Evolutionary conservation across 2,797 vertebrate species (phyloP).

Genomic region (Helostoma temminkii): DNA sequence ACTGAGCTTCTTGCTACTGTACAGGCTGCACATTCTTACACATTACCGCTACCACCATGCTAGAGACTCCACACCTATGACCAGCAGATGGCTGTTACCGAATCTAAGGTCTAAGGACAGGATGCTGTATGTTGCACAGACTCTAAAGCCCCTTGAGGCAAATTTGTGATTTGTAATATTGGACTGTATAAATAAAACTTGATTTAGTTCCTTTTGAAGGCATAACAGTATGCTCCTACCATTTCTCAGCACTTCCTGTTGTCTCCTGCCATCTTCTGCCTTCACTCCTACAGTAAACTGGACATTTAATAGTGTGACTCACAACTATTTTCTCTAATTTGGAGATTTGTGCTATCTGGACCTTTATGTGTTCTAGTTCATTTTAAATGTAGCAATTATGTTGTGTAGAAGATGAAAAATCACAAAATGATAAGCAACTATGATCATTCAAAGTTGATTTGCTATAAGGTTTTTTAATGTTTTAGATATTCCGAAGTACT

Average conservation of each 20-base stretch:
- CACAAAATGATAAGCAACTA: background rate
- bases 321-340: background rate
- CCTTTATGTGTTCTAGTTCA: background rate
- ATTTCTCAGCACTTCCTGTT: conserved; percentile 46
- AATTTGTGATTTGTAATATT: too few species aligned
- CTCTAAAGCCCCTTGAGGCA: too few species aligned
- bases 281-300: conserved; percentile 10
- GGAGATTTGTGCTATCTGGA: conserved; percentile 4
- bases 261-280: conserved; percentile 47
- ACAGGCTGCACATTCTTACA: conserved; percentile 71
- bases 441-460: background rate
- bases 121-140: too few species aligned
- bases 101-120: too few species aligned
- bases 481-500: background rate
- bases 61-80: conserved; percentile 56
- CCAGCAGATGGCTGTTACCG: conserved; percentile 4
- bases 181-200: too few species aligned
- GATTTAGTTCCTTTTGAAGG: conserved; percentile 10
- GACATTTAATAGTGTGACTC: too few species aligned
- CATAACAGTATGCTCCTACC: conserved; percentile 32
- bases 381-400: conserved; percentile 2
- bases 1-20: conserved; percentile 65
- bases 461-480: background rate
- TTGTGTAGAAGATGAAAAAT: background rate
- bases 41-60: conserved; percentile 59